Conservation (phyloP, 2,888 invertebrate genomes). For the Erebia palarica region DNA sequence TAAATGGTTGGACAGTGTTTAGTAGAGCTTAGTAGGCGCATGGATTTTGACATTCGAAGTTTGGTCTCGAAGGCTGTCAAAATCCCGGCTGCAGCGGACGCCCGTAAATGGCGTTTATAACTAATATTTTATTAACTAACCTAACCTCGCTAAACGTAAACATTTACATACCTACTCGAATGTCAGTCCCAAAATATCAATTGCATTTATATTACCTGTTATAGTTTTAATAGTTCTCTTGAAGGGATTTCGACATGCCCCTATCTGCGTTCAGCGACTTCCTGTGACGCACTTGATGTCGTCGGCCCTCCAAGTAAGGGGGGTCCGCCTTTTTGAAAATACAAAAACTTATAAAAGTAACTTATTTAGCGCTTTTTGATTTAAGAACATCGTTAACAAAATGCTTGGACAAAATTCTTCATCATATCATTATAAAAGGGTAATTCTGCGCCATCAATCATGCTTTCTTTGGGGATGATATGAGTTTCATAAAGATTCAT, state of each 20-base stretch:
- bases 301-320: too few species aligned
- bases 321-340: too few species aligned
- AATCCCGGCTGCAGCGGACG: constrained; percentile 57
- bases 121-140: constrained; percentile 75
- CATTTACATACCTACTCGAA: constrained; percentile 67
- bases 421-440: neutral
- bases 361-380: too few species aligned
- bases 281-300: too few species aligned
- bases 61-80: constrained; percentile 49
- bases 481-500: constrained; percentile 30
- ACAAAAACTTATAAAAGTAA: too few species aligned
- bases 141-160: constrained; percentile 72
- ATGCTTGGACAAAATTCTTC: neutral
- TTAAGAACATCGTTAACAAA: neutral
- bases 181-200: constrained; percentile 53
- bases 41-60: constrained; percentile 38
- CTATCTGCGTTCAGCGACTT: too few species aligned
- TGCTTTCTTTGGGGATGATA: constrained; percentile 7
- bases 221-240: too few species aligned
- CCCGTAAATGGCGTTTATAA: constrained; percentile 70
- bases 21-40: constrained; percentile 36
- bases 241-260: too few species aligned
- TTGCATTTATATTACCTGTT: constrained; percentile 18
- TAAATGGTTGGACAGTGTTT: too few species aligned
- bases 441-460: constrained; percentile 26